These are phyloP conservation scores for Austrolebias charrua DNA, from an alignment of 2,797 vertebrate genomes.

Conservation along the genomic window DNA sequence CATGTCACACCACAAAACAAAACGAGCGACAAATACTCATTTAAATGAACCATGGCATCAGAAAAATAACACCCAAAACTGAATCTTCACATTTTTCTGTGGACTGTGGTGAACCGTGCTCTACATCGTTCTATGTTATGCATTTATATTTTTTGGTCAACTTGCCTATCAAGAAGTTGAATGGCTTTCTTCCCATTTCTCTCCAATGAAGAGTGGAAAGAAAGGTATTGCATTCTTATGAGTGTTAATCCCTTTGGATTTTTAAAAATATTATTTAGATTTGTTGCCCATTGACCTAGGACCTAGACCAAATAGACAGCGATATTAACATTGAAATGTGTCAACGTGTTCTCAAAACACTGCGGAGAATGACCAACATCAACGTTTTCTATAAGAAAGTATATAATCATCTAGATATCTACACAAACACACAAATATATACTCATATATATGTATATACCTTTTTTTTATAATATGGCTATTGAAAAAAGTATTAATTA, in stretches of 20 bases:
- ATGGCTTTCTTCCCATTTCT: constrained; percentile 63
- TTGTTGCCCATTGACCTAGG: constrained; percentile 58
- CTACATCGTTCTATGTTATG: constrained; percentile 22
- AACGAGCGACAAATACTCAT: constrained; percentile 25
- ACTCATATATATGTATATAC: constrained; percentile 83
- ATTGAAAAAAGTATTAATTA: constrained; percentile 84
- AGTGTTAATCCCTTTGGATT: constrained; percentile 78
- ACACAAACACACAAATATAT: constrained; percentile 89
- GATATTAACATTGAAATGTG: constrained; percentile 71
- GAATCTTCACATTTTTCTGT: constrained; percentile 47
- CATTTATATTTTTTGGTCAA: constrained; percentile 75
- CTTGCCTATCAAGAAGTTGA: constrained; percentile 64
- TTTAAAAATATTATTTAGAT: constrained; percentile 47
- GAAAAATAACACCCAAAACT: constrained; percentile 65
- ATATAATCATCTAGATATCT: constrained; percentile 87
- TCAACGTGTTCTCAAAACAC: constrained; percentile 79
- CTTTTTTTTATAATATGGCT: constrained; percentile 84
- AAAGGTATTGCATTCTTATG: constrained; percentile 79
- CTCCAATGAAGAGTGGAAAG: constrained; percentile 72
- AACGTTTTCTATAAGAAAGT: constrained; percentile 87
- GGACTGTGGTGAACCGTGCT: constrained; percentile 19
- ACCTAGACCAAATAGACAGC: constrained; percentile 70
- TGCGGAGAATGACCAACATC: constrained; percentile 83
- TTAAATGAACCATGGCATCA: constrained; percentile 35
- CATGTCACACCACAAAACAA: constrained; percentile 29